These are phyloP conservation scores for Metopia argyrocephala DNA, from an alignment of 2,888 invertebrate species.

Conservation along the genomic window DNA sequence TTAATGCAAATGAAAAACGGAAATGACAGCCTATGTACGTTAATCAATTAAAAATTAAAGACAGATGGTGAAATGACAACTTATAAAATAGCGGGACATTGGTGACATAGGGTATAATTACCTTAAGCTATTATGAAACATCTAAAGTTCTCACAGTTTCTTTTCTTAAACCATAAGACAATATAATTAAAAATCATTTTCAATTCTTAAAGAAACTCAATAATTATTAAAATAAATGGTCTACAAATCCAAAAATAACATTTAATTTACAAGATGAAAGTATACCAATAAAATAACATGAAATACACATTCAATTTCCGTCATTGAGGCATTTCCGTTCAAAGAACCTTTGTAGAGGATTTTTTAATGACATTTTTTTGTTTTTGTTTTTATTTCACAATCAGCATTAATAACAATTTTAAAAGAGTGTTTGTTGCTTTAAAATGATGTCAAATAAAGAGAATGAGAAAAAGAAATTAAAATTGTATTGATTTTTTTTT, in stretches of 20 bases:
- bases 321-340: constrained; percentile 40
- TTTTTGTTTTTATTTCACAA: constrained; percentile 20
- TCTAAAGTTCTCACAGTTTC: no score
- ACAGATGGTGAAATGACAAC: no score
- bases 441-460: neutral
- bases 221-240: neutral
- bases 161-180: no score
- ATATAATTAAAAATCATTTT: neutral
- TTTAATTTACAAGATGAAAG: no score
- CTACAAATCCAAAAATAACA: neutral
- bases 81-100: no score
- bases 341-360: neutral
- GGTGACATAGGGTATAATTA: no score
- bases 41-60: no score
- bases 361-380: neutral
- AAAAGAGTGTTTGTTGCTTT: neutral
- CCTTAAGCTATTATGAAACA: no score
- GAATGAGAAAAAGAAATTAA: neutral
- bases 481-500: neutral
- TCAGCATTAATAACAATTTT: constrained; percentile 46
- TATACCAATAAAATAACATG: neutral
- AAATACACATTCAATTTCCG: constrained; percentile 24
- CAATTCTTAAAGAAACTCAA: neutral
- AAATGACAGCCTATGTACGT: no score
- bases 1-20: no score